phyloP scores from a whole-genome alignment of 2,888 invertebrate species.

The Fragum sueziense region DNA sequence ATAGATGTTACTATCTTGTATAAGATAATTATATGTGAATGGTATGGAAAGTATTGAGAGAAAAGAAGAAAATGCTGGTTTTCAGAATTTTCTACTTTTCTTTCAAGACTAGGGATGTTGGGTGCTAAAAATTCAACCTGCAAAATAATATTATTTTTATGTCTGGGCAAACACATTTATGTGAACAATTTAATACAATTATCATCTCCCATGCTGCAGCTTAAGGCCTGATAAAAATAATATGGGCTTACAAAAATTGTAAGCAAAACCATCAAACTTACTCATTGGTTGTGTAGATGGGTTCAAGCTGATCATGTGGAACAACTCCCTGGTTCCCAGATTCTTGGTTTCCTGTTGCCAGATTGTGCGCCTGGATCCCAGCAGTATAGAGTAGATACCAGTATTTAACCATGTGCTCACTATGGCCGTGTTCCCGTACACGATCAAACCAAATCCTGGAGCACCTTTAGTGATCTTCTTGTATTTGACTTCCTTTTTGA shows the following conservation, averaged over 20 bases:
- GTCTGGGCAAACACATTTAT: no score
- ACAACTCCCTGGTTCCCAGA: constrained; percentile 68
- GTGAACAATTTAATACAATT: no score
- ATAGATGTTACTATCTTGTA: background rate
- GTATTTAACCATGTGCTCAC: constrained; percentile 73
- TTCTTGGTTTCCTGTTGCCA: constrained; percentile 68
- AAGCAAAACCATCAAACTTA: no score
- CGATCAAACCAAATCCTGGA: constrained; percentile 72
- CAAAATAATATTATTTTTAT: no score
- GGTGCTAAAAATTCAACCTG: background rate
- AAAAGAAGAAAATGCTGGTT: no score
- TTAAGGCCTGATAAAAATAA: no score
- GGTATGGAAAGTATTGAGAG: background rate
- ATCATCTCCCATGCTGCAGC: no score
- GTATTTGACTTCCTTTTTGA: constrained; percentile 65
- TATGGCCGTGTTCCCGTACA: constrained; percentile 74
- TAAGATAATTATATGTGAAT: no score
- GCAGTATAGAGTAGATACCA: constrained; percentile 63
- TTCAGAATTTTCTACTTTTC: no score
- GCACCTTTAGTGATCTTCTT: constrained; percentile 59
- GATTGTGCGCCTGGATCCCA: constrained; percentile 63
- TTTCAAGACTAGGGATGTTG: background rate
- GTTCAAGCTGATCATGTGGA: constrained; percentile 70
- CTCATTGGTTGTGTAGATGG: constrained; percentile 67
- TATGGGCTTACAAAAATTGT: no score